These are phyloP conservation scores for Trichomalopsis sarcophagae DNA, from an alignment of 1,140 invertebrate species.

Conservation along the genomic window DNA sequence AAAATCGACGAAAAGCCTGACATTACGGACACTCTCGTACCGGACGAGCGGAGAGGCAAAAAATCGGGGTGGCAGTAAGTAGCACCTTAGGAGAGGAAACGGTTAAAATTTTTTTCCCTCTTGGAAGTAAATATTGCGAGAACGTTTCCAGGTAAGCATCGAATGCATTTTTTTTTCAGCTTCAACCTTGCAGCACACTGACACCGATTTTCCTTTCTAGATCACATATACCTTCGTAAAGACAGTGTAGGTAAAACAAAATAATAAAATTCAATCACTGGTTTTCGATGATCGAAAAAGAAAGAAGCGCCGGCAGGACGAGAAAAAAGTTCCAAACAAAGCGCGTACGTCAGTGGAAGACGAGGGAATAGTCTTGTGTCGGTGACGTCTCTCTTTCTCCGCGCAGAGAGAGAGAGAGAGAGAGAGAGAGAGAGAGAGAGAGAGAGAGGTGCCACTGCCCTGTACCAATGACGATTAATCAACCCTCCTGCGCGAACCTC, in stretches of 20 bases:
- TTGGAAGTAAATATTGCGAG: neutral
- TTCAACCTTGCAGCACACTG: neutral
- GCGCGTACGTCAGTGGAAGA: constrained; percentile 16
- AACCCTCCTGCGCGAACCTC: constrained; percentile 29
- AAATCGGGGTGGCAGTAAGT: neutral
- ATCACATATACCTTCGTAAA: too few relatives aligned
- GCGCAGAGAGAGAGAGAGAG: too few relatives aligned
- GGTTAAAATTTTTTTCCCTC: constrained; percentile 1
- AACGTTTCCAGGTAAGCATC: neutral
- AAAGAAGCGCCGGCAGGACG: neutral
- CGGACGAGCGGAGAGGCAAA: neutral
- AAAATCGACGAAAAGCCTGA: constrained; percentile 29
- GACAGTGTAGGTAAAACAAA: too few relatives aligned
- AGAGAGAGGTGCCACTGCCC: neutral
- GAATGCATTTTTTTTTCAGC: neutral
- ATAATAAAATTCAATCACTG: neutral
- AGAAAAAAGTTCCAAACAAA: constrained; percentile 25
- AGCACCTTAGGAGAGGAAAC: neutral
- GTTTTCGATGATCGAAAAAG: neutral
- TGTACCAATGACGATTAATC: constrained; percentile 52
- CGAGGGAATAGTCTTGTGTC: constrained; percentile 33
- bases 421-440: too few relatives aligned
- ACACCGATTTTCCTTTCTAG: too few relatives aligned
- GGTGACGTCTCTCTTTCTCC: constrained; percentile 49
- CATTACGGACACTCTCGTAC: constrained; percentile 3